Conservation (phyloP, 2,113 vertebrate species). For the Pseudopipra pipra region DNA sequence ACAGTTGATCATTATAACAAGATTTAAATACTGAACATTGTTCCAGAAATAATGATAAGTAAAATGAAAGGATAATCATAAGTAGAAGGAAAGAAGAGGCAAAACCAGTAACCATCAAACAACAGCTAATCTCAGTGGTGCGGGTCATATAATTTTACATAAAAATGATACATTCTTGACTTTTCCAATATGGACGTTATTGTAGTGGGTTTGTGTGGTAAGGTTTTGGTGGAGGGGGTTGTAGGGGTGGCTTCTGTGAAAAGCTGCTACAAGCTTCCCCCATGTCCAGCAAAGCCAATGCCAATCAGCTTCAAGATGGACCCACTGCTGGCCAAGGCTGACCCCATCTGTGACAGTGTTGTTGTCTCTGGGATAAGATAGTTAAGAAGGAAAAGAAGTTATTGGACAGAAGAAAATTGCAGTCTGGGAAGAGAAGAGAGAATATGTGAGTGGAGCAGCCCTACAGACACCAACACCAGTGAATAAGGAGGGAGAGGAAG, state of each 20-base stretch:
- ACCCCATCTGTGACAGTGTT: background rate
- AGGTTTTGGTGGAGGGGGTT: background rate
- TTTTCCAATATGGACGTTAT: background rate
- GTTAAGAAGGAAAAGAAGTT: background rate
- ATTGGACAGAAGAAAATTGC: background rate
- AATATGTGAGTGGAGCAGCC: background rate
- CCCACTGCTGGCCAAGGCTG: too few species aligned
- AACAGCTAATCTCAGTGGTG: background rate
- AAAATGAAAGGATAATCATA: background rate
- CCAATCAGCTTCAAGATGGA: background rate
- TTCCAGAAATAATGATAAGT: background rate
- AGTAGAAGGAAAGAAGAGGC: background rate
- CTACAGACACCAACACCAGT: background rate
- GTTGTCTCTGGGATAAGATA: too few species aligned
- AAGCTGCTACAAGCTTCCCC: background rate
- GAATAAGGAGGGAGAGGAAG: background rate
- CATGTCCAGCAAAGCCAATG: fast-evolving
- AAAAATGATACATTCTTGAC: background rate
- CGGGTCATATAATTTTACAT: background rate
- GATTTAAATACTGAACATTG: background rate
- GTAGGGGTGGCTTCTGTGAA: background rate
- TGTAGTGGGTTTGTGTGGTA: background rate
- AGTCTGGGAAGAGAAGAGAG: background rate
- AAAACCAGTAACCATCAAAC: background rate
- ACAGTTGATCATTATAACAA: background rate